Conservation (phyloP, 2,797 vertebrate genomes). For the Sebastes iracundus region DNA sequence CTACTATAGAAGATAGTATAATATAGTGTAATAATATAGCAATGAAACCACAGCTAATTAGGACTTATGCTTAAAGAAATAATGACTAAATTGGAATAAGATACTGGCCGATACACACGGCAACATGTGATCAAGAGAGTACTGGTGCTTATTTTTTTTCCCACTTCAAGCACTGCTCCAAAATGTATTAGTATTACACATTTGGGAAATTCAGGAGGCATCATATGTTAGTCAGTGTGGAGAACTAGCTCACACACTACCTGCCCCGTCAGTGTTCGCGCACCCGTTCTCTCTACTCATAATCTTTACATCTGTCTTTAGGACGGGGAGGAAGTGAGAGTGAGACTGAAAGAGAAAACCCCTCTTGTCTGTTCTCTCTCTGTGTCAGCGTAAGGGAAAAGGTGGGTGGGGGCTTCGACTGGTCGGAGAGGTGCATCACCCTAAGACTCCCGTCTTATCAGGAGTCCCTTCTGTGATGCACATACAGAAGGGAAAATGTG, state of each 20-base stretch:
- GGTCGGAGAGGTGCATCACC: conserved; percentile 63
- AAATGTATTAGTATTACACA: background rate
- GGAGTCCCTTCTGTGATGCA: conserved; percentile 55
- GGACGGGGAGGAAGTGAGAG: conserved; percentile 73
- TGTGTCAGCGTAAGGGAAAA: conserved; percentile 73
- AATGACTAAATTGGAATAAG: too few relatives aligned
- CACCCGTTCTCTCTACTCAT: conserved; percentile 4
- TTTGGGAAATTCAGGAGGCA: conserved; percentile 30
- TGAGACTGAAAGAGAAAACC: conserved; percentile 68
- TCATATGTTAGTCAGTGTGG: conserved; percentile 22
- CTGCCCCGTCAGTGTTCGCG: conserved; percentile 7
- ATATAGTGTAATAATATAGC: too few relatives aligned
- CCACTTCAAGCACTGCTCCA: background rate
- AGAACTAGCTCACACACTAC: background rate
- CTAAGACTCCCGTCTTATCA: conserved; percentile 29
- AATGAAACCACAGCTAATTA: too few relatives aligned
- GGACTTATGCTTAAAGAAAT: too few relatives aligned
- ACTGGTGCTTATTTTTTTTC: too few relatives aligned
- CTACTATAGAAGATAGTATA: too few relatives aligned
- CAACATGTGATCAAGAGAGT: too few relatives aligned
- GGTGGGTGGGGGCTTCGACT: conserved; percentile 71
- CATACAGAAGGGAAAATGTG: conserved; percentile 52
- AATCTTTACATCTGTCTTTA: conserved; percentile 31
- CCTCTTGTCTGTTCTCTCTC: conserved; percentile 51
- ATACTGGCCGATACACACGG: too few relatives aligned